Conservation (phyloP, 2,113 vertebrate genomes). For the Clarias magur region DNA sequence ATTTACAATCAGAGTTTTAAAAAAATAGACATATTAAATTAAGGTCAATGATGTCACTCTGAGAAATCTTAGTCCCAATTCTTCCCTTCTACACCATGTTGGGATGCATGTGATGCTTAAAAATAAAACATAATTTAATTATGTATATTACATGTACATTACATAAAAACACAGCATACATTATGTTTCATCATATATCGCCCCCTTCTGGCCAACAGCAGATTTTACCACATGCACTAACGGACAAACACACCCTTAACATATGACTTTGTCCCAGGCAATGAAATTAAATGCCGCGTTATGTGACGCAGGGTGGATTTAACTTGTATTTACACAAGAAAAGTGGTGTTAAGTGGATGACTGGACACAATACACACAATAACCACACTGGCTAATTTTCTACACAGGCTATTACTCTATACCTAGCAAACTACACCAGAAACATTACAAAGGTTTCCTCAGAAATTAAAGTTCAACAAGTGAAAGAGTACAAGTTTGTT, state of each 20-base stretch:
- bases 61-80: not conserved
- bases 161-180: not conserved
- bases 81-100: not conserved
- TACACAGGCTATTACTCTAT: constrained; percentile 1
- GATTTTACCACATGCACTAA: not conserved
- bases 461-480: not conserved
- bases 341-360: not conserved
- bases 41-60: not conserved
- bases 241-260: not conserved
- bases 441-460: not conserved
- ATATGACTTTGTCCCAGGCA: not conserved
- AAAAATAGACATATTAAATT: not conserved
- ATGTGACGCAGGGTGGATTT: constrained; percentile 37
- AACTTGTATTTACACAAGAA: constrained; percentile 11
- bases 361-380: constrained; percentile 37
- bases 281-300: not conserved
- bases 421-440: constrained; percentile 29
- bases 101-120: not conserved
- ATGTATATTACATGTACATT: not conserved
- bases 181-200: not conserved
- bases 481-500: constrained; percentile 18
- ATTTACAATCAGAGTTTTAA: not conserved
- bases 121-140: not conserved
- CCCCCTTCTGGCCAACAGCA: constrained; percentile 36
- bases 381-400: constrained; percentile 27